Percentiles rank a stretch among this genome's conserved stretches.
Conservation (phyloP, 2,113 vertebrate genomes). For the Cinclus mexicanus region DNA sequence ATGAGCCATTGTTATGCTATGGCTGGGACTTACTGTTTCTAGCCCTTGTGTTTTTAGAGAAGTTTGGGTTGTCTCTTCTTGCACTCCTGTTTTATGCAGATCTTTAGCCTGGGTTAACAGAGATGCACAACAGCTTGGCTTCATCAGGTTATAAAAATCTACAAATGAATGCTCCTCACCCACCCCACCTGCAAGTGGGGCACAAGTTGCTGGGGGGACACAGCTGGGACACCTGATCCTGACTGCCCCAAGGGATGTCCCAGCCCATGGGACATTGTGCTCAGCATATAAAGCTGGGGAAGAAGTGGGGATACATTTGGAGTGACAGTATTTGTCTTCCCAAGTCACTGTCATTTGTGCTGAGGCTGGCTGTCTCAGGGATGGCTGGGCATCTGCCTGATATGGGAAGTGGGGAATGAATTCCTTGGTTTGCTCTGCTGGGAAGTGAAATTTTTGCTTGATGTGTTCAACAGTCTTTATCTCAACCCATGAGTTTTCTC, state of each 20-base stretch:
- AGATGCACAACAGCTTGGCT: neutral
- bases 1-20: neutral
- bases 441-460: no score
- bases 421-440: neutral
- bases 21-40: neutral
- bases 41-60: neutral
- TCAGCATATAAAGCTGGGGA: neutral
- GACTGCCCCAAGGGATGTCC: neutral
- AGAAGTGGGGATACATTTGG: accelerated
- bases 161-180: neutral
- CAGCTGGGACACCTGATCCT: neutral
- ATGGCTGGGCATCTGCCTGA: neutral
- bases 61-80: neutral
- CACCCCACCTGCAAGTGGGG: no score
- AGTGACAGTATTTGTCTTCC: neutral
- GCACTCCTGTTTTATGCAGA: neutral
- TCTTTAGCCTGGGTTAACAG: neutral
- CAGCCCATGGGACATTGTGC: accelerated
- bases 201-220: neutral
- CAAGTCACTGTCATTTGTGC: accelerated
- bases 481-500: no score
- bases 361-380: neutral
- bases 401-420: neutral
- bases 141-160: neutral
- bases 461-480: no score